Conservation (phyloP, 2,888 invertebrate genomes). For the Pecten maximus region DNA sequence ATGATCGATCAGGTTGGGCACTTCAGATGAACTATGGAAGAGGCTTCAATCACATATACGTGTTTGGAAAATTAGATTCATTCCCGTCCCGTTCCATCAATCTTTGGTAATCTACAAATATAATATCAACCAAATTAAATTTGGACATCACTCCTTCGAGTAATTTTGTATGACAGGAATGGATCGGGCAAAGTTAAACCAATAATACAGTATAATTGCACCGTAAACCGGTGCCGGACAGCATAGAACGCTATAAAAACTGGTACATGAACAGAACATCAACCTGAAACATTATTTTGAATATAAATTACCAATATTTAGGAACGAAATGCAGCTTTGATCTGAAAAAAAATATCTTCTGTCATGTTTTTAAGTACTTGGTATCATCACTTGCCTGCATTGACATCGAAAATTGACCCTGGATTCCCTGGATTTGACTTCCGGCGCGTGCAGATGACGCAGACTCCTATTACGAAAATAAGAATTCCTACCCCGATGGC, state of each 20-base stretch:
- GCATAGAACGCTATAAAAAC: not conserved
- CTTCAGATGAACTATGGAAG: not conserved
- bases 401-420: not conserved
- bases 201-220: not conserved
- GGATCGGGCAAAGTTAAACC: not conserved
- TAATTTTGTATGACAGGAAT: not conserved
- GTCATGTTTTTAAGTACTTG: not conserved
- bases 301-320: not conserved
- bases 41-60: not conserved
- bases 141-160: not conserved
- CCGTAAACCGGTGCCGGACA: not conserved
- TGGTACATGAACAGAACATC: not conserved
- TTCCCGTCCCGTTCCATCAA: not conserved
- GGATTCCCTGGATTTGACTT: not conserved
- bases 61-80: conserved; percentile 7
- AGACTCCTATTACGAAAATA: not conserved
- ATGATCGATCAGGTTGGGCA: not conserved
- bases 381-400: not conserved
- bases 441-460: conserved; percentile 4
- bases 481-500: not conserved
- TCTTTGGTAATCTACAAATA: conserved; percentile 15
- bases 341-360: not conserved
- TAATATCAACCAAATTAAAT: not conserved
- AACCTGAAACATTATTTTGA: not conserved
- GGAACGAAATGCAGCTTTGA: no score